A percentile compares a stretch with the other conserved stretches of the same genome.
Conservation (phyloP, 2,797 vertebrate genomes). For the Parauchenoglanis ngamensis region DNA sequence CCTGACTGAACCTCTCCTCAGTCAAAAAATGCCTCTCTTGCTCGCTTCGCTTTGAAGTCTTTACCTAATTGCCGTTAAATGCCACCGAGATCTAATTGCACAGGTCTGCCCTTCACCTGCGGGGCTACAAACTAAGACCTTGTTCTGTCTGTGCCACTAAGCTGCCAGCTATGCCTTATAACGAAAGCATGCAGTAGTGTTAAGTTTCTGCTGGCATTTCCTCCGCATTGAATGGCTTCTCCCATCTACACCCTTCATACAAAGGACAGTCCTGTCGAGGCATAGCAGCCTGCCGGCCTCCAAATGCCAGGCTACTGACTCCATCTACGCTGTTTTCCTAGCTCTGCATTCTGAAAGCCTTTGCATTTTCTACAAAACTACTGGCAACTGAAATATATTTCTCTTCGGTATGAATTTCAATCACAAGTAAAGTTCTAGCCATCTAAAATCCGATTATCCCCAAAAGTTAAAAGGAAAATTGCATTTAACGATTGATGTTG, state of each 20-base stretch:
- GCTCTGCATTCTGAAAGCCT: neutral
- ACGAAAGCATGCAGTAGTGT: constrained; percentile 43
- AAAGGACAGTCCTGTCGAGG: constrained; percentile 22
- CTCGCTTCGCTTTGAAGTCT: constrained; percentile 17
- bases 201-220: constrained; percentile 52
- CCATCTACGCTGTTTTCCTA: neutral
- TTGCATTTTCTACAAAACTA: neutral
- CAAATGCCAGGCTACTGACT: constrained; percentile 1
- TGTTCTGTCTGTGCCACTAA: constrained; percentile 4
- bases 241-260: constrained; percentile 3
- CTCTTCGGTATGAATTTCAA: neutral
- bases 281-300: constrained; percentile 5
- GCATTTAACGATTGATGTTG: neutral
- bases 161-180: constrained; percentile 30
- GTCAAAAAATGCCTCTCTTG: neutral
- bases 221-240: constrained; percentile 37
- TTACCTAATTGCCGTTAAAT: constrained; percentile 35
- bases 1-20: neutral
- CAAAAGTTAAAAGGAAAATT: neutral
- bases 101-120: constrained; percentile 25
- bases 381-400: neutral
- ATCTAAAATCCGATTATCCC: neutral
- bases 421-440: neutral
- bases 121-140: constrained; percentile 16
- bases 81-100: constrained; percentile 39